Evolutionary conservation across 2,888 invertebrate species (phyloP).

Genomic region (Oscheius sp.): DNA sequence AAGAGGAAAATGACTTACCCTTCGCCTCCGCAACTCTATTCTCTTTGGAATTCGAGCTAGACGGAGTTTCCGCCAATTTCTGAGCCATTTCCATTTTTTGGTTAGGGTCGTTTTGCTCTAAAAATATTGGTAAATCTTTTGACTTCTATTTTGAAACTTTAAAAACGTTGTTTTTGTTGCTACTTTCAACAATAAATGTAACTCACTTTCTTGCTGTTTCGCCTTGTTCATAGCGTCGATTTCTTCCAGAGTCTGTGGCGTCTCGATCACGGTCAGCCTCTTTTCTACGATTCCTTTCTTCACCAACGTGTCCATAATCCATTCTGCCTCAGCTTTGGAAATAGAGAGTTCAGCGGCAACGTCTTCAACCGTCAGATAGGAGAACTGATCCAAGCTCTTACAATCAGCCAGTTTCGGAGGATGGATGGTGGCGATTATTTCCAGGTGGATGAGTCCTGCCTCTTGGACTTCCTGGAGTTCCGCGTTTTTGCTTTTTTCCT

Average conservation of each 20-base stretch:
- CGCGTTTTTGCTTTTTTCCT: not conserved
- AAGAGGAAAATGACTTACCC: no score
- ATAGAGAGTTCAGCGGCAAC: not conserved
- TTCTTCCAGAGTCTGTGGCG: not conserved
- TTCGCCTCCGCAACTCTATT: not conserved
- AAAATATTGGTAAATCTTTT: no score
- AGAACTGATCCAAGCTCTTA: slow-evolving; percentile 14
- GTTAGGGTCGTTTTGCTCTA: no score
- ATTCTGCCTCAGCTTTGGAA: not conserved
- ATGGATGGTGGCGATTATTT: not conserved
- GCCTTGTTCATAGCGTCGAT: not conserved
- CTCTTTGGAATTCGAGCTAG: no score
- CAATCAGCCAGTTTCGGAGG: not conserved
- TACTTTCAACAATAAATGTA: no score
- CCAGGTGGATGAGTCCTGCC: not conserved
- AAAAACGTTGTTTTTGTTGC: no score
- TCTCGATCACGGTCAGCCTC: not conserved
- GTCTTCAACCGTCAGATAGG: not conserved
- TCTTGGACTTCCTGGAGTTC: not conserved
- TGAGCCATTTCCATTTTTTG: not conserved
- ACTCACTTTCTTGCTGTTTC: no score
- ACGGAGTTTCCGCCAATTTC: not conserved
- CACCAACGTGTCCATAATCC: not conserved
- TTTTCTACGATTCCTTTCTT: not conserved
- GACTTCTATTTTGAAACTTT: no score